phyloP scores from a whole-genome alignment of 2,888 invertebrate species.

The Psylliodes chrysocephalus region DNA sequence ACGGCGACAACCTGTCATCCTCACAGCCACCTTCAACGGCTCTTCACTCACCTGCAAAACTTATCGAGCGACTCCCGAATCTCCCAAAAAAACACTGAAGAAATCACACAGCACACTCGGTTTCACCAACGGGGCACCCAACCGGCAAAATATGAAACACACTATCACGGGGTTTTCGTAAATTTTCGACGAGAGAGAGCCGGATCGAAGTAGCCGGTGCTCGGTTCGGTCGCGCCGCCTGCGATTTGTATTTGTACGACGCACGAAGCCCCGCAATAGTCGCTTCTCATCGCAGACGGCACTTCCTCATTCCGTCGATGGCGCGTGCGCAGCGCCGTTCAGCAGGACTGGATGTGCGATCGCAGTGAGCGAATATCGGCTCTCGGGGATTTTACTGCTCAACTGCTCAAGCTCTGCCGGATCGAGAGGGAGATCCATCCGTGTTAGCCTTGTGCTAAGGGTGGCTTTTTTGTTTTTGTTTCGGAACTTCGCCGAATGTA shows the following conservation, averaged over 20 bases:
- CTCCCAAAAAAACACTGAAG: not conserved
- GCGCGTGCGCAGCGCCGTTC: slow-evolving; percentile 47
- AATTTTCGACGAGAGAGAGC: not conserved
- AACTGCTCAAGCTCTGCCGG: not conserved
- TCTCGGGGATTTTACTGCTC: slow-evolving; percentile 1
- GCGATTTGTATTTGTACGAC: slow-evolving; percentile 40
- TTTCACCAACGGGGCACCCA: not conserved
- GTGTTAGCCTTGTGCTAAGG: not conserved
- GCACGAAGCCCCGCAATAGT: slow-evolving; percentile 29
- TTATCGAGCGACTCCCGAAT: not conserved
- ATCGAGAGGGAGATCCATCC: too few relatives aligned
- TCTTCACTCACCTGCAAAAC: not conserved
- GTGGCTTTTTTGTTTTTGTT: slow-evolving; percentile 9
- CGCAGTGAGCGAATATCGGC: not conserved
- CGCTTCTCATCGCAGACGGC: slow-evolving; percentile 32
- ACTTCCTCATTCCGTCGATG: slow-evolving; percentile 50
- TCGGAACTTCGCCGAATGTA: not conserved
- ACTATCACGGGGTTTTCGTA: slow-evolving; percentile 41
- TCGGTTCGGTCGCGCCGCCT: slow-evolving; percentile 34
- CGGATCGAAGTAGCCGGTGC: slow-evolving; percentile 26
- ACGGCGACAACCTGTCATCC: slow-evolving; percentile 19
- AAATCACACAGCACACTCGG: slow-evolving; percentile 18
- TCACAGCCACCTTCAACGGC: not conserved
- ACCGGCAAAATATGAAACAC: slow-evolving; percentile 13
- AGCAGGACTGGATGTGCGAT: not conserved